Base-by-base conservation (phyloP, 2,888 invertebrate species). In the Phorcus lineatus region DNA sequence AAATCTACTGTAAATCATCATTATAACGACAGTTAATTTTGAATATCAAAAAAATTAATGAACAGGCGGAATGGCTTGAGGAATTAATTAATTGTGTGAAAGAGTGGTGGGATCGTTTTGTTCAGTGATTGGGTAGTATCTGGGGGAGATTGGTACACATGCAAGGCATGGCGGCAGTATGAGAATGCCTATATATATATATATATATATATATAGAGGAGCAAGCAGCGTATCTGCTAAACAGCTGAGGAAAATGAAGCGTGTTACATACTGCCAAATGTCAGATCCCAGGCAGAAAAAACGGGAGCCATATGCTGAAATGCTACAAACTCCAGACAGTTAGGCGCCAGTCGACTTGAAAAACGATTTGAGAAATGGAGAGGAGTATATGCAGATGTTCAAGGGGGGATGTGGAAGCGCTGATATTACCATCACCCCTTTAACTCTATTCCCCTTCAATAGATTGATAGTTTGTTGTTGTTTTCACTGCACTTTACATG, bases 321-420 rank as follows among this genome's bases (percentile, higher is more conserved):
- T 19, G 24, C 74, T 74, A 52, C 74, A 74, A 24, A 52, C 47
- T 40, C 52, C 53, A 74, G 74, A 74, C 74, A 22, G 52, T 24
- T 52, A 52, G 74, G 74, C 74, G 74, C 74, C 74, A 24, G 52
- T 19, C 24, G 52, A 74, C 74, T 52, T 74, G 74, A 74, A 74
- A 74, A 74, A 74, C 74, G 47, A 74, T 74, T 74, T 74, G 47
- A 74, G 52, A 74, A 74, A 74, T 74, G 47, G 74, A 52, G 24
- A 24, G 52, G 47, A 74, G 52, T 53, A 53, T 74, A 22, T 52
- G 74, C 74, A 74, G 74, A 74, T 74, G 74, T 74, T 74, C 19
- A 24, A 24, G 52, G 19, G 47, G 52, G 52, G 52, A 52, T 24
- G 53, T 36, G 70, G 28, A 47, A 16, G 47, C 40, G 24, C 19